Percentiles rank a stretch among this genome's conserved stretches.
Conservation (phyloP, 2,113 vertebrate species). For the Amia ocellicauda region DNA sequence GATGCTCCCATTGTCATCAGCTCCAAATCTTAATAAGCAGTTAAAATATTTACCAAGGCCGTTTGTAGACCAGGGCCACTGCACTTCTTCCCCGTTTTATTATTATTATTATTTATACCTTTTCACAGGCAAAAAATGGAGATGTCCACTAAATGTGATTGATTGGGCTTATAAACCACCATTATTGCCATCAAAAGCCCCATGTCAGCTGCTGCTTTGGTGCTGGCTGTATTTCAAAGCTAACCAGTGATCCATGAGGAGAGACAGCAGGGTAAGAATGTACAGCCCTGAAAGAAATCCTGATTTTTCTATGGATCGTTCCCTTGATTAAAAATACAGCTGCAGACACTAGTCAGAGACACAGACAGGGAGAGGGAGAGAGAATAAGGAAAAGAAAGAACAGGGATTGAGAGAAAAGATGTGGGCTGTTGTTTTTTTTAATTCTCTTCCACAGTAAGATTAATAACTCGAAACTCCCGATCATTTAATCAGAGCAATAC, state of each 20-base stretch:
- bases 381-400: conserved; percentile 39
- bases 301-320: conserved; percentile 88
- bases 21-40: conserved; percentile 96
- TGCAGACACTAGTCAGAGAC: conserved; percentile 70
- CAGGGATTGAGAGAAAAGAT: conserved; percentile 43
- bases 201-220: conserved; percentile 95
- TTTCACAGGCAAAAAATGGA: conserved; percentile 97
- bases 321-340: conserved; percentile 92
- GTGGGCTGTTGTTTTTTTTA: conserved; percentile 43
- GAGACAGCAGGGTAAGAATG: conserved; percentile 92
- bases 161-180: conserved; percentile 99
- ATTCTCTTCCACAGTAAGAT: conserved; percentile 44
- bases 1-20: conserved; percentile 92
- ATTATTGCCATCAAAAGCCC: conserved; percentile 95
- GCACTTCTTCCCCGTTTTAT: conserved; percentile 70
- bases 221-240: conserved; percentile 94
- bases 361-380: conserved; percentile 53
- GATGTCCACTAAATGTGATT: conserved; percentile 99
- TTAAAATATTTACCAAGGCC: conserved; percentile 99
- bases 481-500: conserved; percentile 38
- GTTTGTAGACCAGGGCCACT: conserved; percentile 60
- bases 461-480: conserved; percentile 50
- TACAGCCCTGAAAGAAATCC: conserved; percentile 77
- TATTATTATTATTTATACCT: conserved; percentile 98
- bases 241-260: conserved; percentile 98